Evolutionary conservation across 2,113 vertebrate genomes (phyloP), one percentile per base, ranked within the genome.

Genomic region (Rousettus leschenaultii): DNA sequence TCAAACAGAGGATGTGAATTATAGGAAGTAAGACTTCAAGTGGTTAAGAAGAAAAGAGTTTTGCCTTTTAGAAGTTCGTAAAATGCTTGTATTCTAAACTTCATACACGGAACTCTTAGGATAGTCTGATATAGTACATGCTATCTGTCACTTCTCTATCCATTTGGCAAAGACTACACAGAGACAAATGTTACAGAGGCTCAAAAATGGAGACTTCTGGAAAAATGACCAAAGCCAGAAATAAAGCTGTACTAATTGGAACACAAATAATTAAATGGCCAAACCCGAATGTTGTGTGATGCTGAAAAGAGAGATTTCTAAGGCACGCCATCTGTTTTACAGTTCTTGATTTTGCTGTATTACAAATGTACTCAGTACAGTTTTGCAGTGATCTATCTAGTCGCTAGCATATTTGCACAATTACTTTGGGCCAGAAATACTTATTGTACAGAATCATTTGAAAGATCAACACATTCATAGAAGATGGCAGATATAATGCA

Each of bases 211-310:
- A 97, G 96, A 93, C 97, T 96, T 96, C 89, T 95, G 91, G 91
- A 98, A 88, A 97, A 96, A 96, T 96, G 97, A 98, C 97, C 95
- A 97, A 97, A 98, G 92, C 86, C 83, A 91, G 95, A 98, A 98
- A 97, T 95, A 97, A 97, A 98, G 95, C 45, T 97, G 78, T 95
- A 92, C 97, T 98, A 98, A 98, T 98, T 98, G 98, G 90, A 97
- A 98, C 97, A 98, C 98, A 87, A 97, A 95, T 98, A 98, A 98
- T 98, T 98, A 98, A 98, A 98, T 97, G 94, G 98, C 95, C 97
- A 97, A 97, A 97, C 94, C 96, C 94, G 78, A 97, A 85, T 96
- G 90, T 51, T 83, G 92, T 97, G 97, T 98, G 97, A 92, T 94
- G 96, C 96, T 97, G 97, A 97, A 97, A 98, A 97, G 98, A 98